Base-by-base conservation (phyloP, 2,797 vertebrate genomes). In the Pelobates cultripes region DNA sequence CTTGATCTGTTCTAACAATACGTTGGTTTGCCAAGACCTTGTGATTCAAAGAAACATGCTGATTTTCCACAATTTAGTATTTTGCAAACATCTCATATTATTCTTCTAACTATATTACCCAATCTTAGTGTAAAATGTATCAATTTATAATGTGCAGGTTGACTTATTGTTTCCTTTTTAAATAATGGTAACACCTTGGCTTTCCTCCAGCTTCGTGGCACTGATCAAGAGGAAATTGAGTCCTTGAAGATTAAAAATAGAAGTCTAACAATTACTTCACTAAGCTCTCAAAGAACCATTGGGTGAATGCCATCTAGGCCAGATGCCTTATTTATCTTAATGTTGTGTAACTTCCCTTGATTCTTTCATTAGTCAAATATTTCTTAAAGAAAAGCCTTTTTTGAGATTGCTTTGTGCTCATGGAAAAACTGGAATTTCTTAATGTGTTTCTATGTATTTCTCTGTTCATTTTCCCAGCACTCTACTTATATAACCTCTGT, bases 221-320 rank as follows among this genome's bases (percentile, higher is more conserved):
- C 61, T 64, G 61, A 64, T 17, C 61, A 0, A 64, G 61, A 64
- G 61, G 61, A 64, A 64, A 64, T 64, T 17, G 17, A 64, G 61
- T 64, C 61, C 61, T 64, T 64, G 61, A 64, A 64, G 61, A 64
- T 64, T 64, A 64, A 64, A 64, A 64, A 64, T 64, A 64, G 61
- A 64, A n/a, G 61, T 40, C 61, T 64, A n/a, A 64, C 61, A 28
- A 64, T 64, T 64, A 64, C 10, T 64, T 40, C 61, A 64, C 61
- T 28, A 64, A 64, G 61, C 61, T 64, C 61, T 14, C 61, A 17
- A 64, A 64, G 61, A 64, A 28, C 61, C 61, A 3, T 64, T 64
- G 61, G n/a, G n/a, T 64, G 17, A 64, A 64, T 64, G 61, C 61
- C 61, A 64, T 64, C 61, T 64, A n/a, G 61, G 61, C 14, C 61